Percentiles rank a stretch among this genome's conserved stretches.
phyloP scores from a whole-genome alignment of 2,888 invertebrate species.

The Andrena fulva region DNA sequence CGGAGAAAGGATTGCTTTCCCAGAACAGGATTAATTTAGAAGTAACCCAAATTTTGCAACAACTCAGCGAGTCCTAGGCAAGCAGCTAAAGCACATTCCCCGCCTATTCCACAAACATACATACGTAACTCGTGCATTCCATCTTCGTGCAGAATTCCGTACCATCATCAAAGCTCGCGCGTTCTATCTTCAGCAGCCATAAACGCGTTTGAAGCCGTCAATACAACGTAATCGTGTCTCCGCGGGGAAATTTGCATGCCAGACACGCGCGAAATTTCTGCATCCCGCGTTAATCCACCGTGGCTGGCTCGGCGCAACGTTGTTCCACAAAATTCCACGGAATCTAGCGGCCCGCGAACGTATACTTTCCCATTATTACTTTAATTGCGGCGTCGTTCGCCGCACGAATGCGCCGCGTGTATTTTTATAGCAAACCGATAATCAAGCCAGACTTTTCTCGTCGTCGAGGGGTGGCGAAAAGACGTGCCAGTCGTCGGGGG shows the following conservation, averaged over 20 bases:
- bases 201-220: constrained; percentile 18
- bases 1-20: not conserved
- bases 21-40: not conserved
- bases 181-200: constrained; percentile 10
- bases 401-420: not conserved
- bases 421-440: constrained; percentile 26
- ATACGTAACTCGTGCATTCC: not conserved
- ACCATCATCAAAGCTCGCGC: not conserved
- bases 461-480: not conserved
- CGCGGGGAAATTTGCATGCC: constrained; percentile 31
- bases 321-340: not conserved
- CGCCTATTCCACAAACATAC: too few species aligned
- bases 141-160: not conserved
- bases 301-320: not conserved
- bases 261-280: constrained; percentile 12
- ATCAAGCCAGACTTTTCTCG: constrained; percentile 1
- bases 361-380: constrained; percentile 26
- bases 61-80: too few species aligned
- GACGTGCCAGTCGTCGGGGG: not conserved
- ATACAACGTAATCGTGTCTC: constrained; percentile 31
- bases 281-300: not conserved
- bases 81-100: too few species aligned
- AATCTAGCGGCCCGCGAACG: not conserved
- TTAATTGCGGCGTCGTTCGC: constrained; percentile 17
- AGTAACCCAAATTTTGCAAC: too few species aligned